These are phyloP conservation scores for Pedicia rivosa DNA, from an alignment of 2,888 invertebrate genomes.

Conservation along the genomic window DNA sequence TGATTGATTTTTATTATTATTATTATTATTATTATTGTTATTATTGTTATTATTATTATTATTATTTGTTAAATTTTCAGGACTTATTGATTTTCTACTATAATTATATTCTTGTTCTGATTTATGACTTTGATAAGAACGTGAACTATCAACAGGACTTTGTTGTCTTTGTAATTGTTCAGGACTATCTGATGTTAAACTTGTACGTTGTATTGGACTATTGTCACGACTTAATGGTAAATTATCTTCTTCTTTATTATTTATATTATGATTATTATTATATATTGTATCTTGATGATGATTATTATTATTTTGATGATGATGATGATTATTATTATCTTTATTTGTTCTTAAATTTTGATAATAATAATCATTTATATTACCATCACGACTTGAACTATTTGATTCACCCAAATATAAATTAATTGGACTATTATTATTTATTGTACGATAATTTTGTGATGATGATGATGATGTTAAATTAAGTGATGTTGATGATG, in stretches of 20 bases:
- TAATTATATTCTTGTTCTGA: slow-evolving; percentile 24
- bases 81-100: slow-evolving; percentile 17
- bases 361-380: slow-evolving; percentile 10
- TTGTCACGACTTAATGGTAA: slow-evolving; percentile 7
- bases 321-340: slow-evolving; percentile 3
- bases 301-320: slow-evolving; percentile 7
- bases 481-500: neutral
- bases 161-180: slow-evolving; percentile 14
- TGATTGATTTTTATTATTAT: slow-evolving; percentile 14
- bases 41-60: slow-evolving; percentile 16
- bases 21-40: slow-evolving; percentile 17
- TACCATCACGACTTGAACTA: slow-evolving; percentile 10
- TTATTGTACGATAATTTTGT: slow-evolving; percentile 10
- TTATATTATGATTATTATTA: slow-evolving; percentile 8
- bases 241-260: slow-evolving; percentile 5
- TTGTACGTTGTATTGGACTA: neutral
- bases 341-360: slow-evolving; percentile 8
- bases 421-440: slow-evolving; percentile 11
- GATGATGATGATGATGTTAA: slow-evolving; percentile 3
- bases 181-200: slow-evolving; percentile 9
- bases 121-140: slow-evolving; percentile 28
- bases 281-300: slow-evolving; percentile 9
- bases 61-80: slow-evolving; percentile 24
- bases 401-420: slow-evolving; percentile 11
- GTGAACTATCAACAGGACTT: slow-evolving; percentile 25